Percentiles rank a stretch among this genome's conserved stretches.
phyloP scores from a whole-genome alignment of 1,140 invertebrate species.

The Rhagoletis pomonella region DNA sequence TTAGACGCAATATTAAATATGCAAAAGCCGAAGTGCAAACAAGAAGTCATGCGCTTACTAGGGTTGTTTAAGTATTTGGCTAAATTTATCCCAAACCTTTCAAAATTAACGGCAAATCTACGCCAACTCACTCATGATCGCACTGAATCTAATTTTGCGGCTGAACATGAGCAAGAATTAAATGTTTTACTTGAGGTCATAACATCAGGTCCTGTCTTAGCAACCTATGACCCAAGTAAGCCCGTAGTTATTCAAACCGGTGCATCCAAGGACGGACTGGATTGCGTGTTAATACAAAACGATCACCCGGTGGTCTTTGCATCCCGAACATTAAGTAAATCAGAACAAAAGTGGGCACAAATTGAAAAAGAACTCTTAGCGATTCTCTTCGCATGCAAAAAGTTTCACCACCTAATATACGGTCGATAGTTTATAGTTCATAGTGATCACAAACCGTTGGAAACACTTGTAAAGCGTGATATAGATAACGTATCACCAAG shows the following conservation, averaged over 20 bases:
- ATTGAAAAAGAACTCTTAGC: not conserved
- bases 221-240: constrained; percentile 54
- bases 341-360: not conserved
- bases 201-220: constrained; percentile 59
- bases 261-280: constrained; percentile 54
- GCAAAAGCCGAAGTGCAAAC: constrained; percentile 59
- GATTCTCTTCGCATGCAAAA: constrained; percentile 53
- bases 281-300: constrained; percentile 55
- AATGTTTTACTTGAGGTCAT: constrained; percentile 60
- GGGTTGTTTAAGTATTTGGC: constrained; percentile 39
- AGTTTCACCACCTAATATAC: constrained; percentile 63
- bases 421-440: constrained; percentile 38
- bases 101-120: constrained; percentile 57
- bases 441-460: constrained; percentile 67
- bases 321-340: constrained; percentile 14
- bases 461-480: constrained; percentile 69
- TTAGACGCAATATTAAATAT: not conserved
- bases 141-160: constrained; percentile 60
- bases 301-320: not conserved
- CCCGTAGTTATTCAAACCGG: constrained; percentile 57
- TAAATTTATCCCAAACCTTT: constrained; percentile 61
- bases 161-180: constrained; percentile 53
- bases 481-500: constrained; percentile 66
- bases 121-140: constrained; percentile 61
- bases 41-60: constrained; percentile 37